Evolutionary conservation across 2,797 vertebrate genomes (phyloP), one percentile per base, ranked within the genome.

Genomic region (Lacerta bilineata): DNA sequence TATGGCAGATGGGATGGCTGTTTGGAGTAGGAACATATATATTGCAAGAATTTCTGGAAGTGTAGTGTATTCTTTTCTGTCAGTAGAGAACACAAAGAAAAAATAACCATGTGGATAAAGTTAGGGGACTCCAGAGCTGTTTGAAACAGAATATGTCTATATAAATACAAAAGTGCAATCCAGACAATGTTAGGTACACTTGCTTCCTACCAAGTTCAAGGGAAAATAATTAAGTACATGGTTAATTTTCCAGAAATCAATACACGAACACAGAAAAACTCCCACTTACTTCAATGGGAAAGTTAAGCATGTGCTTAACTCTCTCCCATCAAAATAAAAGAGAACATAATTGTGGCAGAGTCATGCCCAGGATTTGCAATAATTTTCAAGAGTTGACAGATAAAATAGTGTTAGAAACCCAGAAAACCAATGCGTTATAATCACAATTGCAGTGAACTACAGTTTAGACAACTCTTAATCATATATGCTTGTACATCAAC

Each of bases 1-100:
- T 87, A 55, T n/a, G 90, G 64, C 3, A 77, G 89, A 80, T 91
- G 84, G 5, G 87, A 93, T 59, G 1, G 81, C 91, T 91, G 91
- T 77, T 75, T 61, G 13, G 7, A 93, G 59, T 61, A 61, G 17
- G 20, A 61, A 18, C 66, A 27, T 93, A 85, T 94, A 77, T 83
- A 74, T 72, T 43, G 43, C 9, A 77, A 43, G 39, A 25, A 43
- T n/a, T 27, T 74, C 82, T 36, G 11, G 89, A 94, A 79, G 79
- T 86, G 86, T 78, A 88, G 88, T 76, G 80, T 25, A 69, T 29
- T 5, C 64, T 27, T 61, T 23, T 61, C 59, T 61, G 59, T 23
- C 59, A 61, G 20, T 2, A 61, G 18, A 18, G 59, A 23, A 18
- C 59, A 61, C 18, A 61, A 43, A 27, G 39, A 15, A 41, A 46